These are phyloP conservation scores for Ochropacha duplaris DNA, from an alignment of 2,888 invertebrate species.

Conservation along the genomic window DNA sequence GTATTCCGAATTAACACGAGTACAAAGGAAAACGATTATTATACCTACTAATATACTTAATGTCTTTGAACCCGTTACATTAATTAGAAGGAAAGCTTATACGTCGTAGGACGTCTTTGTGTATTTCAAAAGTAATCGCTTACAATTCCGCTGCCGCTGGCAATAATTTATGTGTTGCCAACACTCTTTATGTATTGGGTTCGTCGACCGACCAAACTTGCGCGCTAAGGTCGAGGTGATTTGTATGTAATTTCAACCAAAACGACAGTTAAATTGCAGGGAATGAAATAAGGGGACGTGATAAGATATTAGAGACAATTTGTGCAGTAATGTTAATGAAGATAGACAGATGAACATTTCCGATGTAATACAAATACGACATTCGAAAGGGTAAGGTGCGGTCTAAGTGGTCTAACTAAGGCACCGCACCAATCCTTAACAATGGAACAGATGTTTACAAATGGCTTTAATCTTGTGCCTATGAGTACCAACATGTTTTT, in stretches of 20 bases:
- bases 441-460: too few species aligned
- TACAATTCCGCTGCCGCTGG: background rate
- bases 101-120: background rate
- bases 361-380: background rate
- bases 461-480: too few species aligned
- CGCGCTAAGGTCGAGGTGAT: conserved; percentile 54
- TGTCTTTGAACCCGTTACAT: background rate
- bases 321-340: background rate
- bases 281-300: conserved; percentile 1
- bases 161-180: conserved; percentile 22
- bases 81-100: background rate
- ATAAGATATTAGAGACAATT: background rate
- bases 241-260: conserved; percentile 28
- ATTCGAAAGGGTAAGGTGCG: background rate
- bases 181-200: conserved; percentile 34
- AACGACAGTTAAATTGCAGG: background rate
- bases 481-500: too few species aligned
- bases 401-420: too few species aligned
- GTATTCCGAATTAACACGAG: background rate
- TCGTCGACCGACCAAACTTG: conserved; percentile 41
- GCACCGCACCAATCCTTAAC: too few species aligned
- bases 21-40: background rate
- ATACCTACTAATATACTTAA: background rate
- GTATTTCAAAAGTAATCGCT: background rate
- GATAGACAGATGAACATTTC: background rate